Base-by-base conservation (phyloP, 2,888 invertebrate species). In the Eucriotettix oculatus region DNA sequence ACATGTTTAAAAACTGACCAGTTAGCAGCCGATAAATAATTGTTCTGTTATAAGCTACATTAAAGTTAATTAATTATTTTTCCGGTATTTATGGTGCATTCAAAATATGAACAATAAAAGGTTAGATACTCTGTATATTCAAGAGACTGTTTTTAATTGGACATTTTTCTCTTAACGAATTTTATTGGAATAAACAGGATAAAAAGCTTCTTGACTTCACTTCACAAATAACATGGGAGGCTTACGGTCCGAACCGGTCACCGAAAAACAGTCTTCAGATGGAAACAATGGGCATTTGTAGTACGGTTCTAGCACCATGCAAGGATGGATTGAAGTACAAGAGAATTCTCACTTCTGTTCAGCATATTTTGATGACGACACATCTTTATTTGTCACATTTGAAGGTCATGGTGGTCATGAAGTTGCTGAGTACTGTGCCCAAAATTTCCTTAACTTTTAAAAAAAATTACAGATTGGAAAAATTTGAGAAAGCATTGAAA, bases 391-490 rank as follows among this genome's bases (percentile, higher is more conserved):
- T 78, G 97, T 95, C 57, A 97, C 99, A 0, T 99, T 95, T 73
- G 99, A 99, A 78, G 99, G 98, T 0, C 99, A 99, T 73, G 98
- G 98, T 52, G 98, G 98, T 58, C 85, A 90, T 29, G 97, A 97
- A 76, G 97, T 98, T 40, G 94, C 97, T 1, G 82, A 86, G 64
- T 98, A 96, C 73, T 90, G 89, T 71, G 84, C 93, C 10, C 78
- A 84, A 69, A 84, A 91, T 70, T 78, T 96, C 59, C 97, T 94
- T 0, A 78, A 87, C 41, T 92, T 84, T 70, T 82, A 98, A 9
- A 90, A 90, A 84, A 54, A 79, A 84, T 1, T 92, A 90, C 69
- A 85, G 87, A 71, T 79, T 75, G 60, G 87, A 86, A 0, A 80
- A 90, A 58, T 75, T 87, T 53, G 79, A 80, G 52, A 79, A 87